Evolutionary conservation across 2,888 invertebrate genomes (phyloP).

Genomic region (Epicampocera succincta): DNA sequence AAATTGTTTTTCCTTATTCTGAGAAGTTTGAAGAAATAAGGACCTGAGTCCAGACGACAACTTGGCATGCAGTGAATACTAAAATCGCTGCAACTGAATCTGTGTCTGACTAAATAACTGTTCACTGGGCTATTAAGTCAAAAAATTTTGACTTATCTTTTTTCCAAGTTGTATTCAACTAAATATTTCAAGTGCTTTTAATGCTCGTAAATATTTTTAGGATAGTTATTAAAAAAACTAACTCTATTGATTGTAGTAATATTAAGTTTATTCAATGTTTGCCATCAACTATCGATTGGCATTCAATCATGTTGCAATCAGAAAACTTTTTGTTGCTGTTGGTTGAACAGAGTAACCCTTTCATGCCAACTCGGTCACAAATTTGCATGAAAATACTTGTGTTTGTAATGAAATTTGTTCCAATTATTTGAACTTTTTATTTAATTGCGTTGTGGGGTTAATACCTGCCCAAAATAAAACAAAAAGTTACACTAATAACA

Average conservation of each 20-base stretch:
- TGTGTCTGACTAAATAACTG: not conserved
- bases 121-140: not conserved
- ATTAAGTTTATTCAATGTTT: constrained; percentile 49
- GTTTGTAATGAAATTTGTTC: constrained; percentile 62
- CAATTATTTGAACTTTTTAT: constrained; percentile 63
- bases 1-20: not conserved
- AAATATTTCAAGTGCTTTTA: constrained; percentile 1
- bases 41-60: too few species aligned
- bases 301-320: constrained; percentile 60
- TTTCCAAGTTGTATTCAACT: constrained; percentile 5
- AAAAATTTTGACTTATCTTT: constrained; percentile 7
- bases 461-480: constrained; percentile 42
- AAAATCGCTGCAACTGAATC: too few species aligned
- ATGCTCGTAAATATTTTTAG: constrained; percentile 13
- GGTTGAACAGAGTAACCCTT: not conserved
- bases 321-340: constrained; percentile 26
- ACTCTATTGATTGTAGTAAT: constrained; percentile 46
- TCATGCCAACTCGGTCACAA: constrained; percentile 11
- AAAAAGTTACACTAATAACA: constrained; percentile 28
- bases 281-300: constrained; percentile 52
- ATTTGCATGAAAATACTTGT: constrained; percentile 10
- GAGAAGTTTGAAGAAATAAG: too few species aligned
- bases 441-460: constrained; percentile 60
- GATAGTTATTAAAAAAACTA: constrained; percentile 43
- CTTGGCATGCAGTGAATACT: too few species aligned